Evolutionary conservation across 2,113 vertebrate species (phyloP).

Genomic region (Siniperca chuatsi): DNA sequence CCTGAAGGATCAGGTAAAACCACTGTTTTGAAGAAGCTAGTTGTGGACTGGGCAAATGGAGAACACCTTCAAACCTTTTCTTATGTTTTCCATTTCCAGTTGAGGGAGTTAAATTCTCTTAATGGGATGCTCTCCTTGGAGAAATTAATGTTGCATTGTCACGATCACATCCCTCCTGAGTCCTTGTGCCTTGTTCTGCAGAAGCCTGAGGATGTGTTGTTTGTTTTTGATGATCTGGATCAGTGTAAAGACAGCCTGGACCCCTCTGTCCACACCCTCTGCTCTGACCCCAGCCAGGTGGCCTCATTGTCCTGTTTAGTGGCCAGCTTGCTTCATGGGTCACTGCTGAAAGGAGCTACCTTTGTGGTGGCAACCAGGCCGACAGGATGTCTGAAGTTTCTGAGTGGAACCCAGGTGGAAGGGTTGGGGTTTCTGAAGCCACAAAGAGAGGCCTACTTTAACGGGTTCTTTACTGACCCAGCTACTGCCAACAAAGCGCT

Average conservation of each 20-base stretch:
- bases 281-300: constrained; percentile 47
- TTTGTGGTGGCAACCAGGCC: constrained; percentile 75
- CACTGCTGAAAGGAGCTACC: constrained; percentile 77
- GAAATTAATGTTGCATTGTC: constrained; percentile 57
- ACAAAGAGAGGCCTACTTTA: constrained; percentile 77
- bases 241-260: constrained; percentile 60
- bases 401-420: constrained; percentile 54
- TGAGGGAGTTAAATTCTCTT: constrained; percentile 60
- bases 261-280: constrained; percentile 40
- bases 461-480: constrained; percentile 67
- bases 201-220: constrained; percentile 73
- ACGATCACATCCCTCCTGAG: constrained; percentile 41
- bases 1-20: constrained; percentile 84
- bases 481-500: constrained; percentile 51
- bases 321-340: constrained; percentile 76
- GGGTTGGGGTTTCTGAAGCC: constrained; percentile 79
- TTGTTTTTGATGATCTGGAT: constrained; percentile 84
- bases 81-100: constrained; percentile 73
- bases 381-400: constrained; percentile 12
- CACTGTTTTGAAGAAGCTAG: constrained; percentile 77
- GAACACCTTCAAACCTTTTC: constrained; percentile 68
- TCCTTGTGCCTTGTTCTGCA: constrained; percentile 46
- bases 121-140: constrained; percentile 61
- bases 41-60: constrained; percentile 76
- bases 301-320: constrained; percentile 66